Evolutionary conservation across 2,797 vertebrate species (phyloP).

Genomic region (Melanotaenia pygmaea): DNA sequence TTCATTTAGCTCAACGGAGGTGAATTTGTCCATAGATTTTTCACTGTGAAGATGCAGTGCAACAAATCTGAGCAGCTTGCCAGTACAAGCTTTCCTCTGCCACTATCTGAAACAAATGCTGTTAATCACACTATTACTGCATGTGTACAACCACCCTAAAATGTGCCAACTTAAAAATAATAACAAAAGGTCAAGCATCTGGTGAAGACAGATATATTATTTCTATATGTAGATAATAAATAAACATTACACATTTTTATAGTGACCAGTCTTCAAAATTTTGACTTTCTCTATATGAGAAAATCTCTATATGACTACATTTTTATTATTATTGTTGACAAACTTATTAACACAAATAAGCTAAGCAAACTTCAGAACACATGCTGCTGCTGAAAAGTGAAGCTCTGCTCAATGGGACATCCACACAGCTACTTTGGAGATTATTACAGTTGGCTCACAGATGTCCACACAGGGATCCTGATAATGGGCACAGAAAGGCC

Average conservation of each 20-base stretch:
- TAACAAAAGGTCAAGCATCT: neutral
- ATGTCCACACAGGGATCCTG: slow-evolving; percentile 46
- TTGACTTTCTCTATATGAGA: neutral
- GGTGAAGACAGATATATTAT: neutral
- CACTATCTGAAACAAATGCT: neutral
- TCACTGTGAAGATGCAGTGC: neutral
- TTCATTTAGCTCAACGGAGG: neutral
- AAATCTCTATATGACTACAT: neutral
- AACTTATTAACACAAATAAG: neutral
- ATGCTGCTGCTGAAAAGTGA: slow-evolving; percentile 1
- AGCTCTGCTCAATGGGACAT: slow-evolving; percentile 11
- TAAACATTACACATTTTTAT: neutral
- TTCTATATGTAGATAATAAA: neutral
- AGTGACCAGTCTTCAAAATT: neutral
- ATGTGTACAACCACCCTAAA: no score
- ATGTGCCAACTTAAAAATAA: neutral
- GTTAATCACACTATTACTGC: neutral
- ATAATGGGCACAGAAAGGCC: slow-evolving; percentile 42
- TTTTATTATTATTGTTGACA: neutral
- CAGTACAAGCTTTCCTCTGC: neutral
- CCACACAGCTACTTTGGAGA: slow-evolving; percentile 21
- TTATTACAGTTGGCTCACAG: slow-evolving; percentile 42
- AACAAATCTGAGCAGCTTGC: neutral
- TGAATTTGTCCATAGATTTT: neutral
- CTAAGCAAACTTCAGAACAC: neutral